A percentile compares a stretch with the other conserved stretches of the same genome.
These are phyloP conservation scores for Philonicus albiceps DNA, from an alignment of 2,888 invertebrate species.

Conservation along the genomic window DNA sequence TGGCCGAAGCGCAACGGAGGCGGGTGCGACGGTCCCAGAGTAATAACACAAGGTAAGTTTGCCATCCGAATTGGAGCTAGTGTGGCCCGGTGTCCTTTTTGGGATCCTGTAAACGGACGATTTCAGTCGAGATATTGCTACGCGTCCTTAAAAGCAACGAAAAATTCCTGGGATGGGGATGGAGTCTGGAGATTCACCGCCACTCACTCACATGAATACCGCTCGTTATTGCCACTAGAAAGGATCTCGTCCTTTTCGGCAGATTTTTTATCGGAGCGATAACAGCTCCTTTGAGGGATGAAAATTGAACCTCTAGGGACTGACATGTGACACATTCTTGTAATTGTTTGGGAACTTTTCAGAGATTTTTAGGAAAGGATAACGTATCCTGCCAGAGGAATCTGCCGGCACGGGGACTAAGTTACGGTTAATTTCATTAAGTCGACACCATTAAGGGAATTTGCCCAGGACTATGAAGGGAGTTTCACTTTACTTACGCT, in stretches of 20 bases:
- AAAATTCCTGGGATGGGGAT: background rate
- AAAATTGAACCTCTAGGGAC: background rate
- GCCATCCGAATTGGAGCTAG: background rate
- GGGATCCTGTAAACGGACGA: background rate
- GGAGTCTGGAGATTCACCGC: background rate
- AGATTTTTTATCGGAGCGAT: background rate
- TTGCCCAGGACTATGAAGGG: background rate
- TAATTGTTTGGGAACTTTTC: background rate
- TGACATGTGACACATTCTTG: background rate
- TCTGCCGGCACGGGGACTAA: background rate
- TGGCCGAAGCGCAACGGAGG: conserved; percentile 66
- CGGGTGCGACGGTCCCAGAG: conserved; percentile 78
- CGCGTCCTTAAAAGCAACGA: background rate
- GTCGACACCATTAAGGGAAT: background rate
- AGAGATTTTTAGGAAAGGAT: background rate
- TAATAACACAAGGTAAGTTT: conserved; percentile 67
- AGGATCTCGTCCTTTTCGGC: background rate
- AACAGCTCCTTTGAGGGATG: background rate
- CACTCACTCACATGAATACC: background rate
- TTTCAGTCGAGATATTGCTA: background rate
- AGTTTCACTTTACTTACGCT: background rate
- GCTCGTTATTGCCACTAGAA: background rate
- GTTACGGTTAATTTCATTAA: background rate
- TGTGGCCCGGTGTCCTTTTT: background rate
- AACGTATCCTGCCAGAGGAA: background rate